A percentile compares a stretch with the other conserved stretches of the same genome.
Conservation (phyloP, 2,797 vertebrate species). For the Crocodylus rhombifer region DNA sequence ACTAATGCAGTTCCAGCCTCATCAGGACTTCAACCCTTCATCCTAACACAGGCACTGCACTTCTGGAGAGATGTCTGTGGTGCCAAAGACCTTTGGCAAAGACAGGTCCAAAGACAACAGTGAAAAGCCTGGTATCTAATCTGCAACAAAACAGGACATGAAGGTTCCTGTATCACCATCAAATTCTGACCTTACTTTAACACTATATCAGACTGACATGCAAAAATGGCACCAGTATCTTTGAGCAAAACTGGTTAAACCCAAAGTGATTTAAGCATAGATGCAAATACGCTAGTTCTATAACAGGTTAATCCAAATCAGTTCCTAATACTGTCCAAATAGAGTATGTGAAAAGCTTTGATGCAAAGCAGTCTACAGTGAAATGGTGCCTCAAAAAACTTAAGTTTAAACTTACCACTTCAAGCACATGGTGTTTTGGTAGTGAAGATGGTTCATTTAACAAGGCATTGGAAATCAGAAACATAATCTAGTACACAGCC, state of each 20-base stretch:
- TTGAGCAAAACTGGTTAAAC: background rate
- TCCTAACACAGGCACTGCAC: background rate
- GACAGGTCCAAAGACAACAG: background rate
- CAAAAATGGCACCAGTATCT: background rate
- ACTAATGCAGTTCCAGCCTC: background rate
- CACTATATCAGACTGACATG: accelerated
- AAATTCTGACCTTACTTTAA: no score
- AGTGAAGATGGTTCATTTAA: background rate
- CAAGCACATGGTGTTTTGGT: background rate
- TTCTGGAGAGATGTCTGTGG: background rate
- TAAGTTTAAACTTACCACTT: background rate
- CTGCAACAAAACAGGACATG: background rate
- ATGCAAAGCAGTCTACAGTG: background rate
- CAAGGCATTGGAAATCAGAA: accelerated
- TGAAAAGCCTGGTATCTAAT: accelerated
- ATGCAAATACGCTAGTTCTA: background rate
- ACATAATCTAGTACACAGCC: background rate
- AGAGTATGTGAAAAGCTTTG: background rate
- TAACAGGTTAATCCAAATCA: accelerated
- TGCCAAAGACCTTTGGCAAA: accelerated
- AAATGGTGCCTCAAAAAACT: background rate
- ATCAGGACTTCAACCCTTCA: background rate
- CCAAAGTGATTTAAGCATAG: accelerated
- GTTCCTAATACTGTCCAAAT: background rate
- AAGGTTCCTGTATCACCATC: background rate